Percentiles rank a stretch among this genome's conserved stretches.
Conservation (phyloP, 2,888 invertebrate genomes). For the Sarcophaga subvicina region DNA sequence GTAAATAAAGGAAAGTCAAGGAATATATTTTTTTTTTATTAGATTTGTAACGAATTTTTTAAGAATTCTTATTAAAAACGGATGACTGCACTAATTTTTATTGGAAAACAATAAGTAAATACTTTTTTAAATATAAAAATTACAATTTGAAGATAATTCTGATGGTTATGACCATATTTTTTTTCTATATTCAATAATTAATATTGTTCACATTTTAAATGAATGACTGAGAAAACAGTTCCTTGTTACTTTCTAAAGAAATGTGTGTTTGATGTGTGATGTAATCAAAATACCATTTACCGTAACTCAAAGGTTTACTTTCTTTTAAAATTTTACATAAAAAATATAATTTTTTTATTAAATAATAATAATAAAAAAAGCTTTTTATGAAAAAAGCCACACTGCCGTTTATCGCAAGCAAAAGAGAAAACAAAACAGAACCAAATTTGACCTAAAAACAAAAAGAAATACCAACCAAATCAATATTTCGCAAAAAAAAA, state of each 20-base stretch:
- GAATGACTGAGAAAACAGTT: background rate
- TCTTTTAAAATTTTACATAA: background rate
- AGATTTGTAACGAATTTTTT: too few relatives aligned
- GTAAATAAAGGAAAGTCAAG: too few relatives aligned
- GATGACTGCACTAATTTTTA: too few relatives aligned
- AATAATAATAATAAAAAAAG: background rate
- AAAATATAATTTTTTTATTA: background rate
- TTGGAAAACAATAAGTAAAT: too few relatives aligned
- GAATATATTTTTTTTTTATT: too few relatives aligned
- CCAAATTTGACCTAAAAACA: constrained; percentile 56
- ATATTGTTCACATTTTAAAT: background rate
- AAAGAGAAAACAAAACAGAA: constrained; percentile 43
- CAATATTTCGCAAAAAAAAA: constrained; percentile 33
- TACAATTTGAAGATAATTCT: too few relatives aligned
- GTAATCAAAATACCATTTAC: background rate
- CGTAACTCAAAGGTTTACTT: background rate
- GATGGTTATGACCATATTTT: too few relatives aligned
- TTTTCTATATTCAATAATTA: too few relatives aligned
- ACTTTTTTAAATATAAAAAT: too few relatives aligned
- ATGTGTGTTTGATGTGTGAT: background rate
- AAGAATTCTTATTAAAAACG: too few relatives aligned
- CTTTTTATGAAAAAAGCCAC: constrained; percentile 42
- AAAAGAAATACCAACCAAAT: constrained; percentile 22
- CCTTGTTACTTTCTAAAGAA: background rate
- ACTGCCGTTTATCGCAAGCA: constrained; percentile 59